These are phyloP conservation scores for Forpus xanthops DNA, from an alignment of 2,797 vertebrate genomes.

Conservation along the genomic window DNA sequence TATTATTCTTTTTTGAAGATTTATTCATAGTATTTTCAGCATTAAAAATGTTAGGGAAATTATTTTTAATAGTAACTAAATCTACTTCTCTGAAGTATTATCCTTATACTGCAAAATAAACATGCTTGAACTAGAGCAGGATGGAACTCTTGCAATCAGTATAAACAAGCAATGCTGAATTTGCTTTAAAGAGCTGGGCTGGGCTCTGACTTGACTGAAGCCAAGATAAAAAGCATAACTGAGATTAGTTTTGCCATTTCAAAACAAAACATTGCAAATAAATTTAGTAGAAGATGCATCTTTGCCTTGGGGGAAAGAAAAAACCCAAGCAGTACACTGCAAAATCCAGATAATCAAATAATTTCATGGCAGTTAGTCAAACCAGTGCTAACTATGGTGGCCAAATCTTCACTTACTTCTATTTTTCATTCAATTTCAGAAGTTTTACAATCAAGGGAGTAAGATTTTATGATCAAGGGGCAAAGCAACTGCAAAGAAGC, in stretches of 20 bases:
- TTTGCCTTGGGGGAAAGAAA: background rate
- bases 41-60: background rate
- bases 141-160: constrained; percentile 11
- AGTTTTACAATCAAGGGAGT: background rate
- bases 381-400: background rate
- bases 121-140: background rate
- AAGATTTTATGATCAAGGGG: background rate
- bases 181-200: constrained; percentile 9
- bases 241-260: background rate
- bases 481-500: background rate
- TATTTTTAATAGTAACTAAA: background rate
- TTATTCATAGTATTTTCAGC: background rate
- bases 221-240: constrained; percentile 33
- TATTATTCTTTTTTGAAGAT: background rate
- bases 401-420: background rate
- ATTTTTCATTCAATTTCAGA: background rate
- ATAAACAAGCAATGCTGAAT: background rate
- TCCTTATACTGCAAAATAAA: constrained; percentile 25
- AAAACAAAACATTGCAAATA: constrained; percentile 10
- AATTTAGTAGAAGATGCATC: background rate
- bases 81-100: background rate
- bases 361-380: background rate
- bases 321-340: background rate
- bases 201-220: background rate
- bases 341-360: background rate